Evolutionary conservation across 2,797 vertebrate species (phyloP).

Genomic region (Valencia hispanica): DNA sequence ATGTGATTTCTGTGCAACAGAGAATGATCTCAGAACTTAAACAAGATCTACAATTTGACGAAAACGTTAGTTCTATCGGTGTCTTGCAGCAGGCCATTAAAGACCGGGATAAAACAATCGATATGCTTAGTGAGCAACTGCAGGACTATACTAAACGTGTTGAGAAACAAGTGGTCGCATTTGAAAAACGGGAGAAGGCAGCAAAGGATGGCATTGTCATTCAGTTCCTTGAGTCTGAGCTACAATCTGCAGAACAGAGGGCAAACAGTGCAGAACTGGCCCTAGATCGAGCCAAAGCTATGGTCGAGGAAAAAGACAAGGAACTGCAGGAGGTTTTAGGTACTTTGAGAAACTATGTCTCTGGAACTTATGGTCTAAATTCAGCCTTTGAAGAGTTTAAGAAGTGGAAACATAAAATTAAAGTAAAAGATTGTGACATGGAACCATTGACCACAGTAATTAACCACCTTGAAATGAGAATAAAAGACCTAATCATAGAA

Average conservation of each 20-base stretch:
- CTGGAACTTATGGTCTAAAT: background rate
- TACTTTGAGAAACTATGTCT: background rate
- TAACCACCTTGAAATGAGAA: background rate
- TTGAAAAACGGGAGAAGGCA: background rate
- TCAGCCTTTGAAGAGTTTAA: background rate
- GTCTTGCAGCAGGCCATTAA: background rate
- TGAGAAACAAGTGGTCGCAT: background rate
- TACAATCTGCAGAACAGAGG: background rate
- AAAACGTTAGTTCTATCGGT: background rate
- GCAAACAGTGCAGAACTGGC: background rate
- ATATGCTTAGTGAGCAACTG: background rate
- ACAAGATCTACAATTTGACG: background rate
- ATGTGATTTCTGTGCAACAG: background rate
- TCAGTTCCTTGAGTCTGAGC: background rate
- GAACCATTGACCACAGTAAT: background rate
- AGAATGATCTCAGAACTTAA: background rate
- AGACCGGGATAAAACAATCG: background rate
- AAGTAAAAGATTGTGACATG: background rate
- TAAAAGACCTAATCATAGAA: background rate
- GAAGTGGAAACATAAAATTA: background rate
- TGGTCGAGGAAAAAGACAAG: background rate
- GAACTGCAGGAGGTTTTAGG: background rate
- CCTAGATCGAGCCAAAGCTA: background rate
- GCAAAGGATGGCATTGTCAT: background rate
- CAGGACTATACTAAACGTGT: background rate